Base-by-base conservation (phyloP, 2,113 vertebrate genomes). In the Megaleporinus macrocephalus region DNA sequence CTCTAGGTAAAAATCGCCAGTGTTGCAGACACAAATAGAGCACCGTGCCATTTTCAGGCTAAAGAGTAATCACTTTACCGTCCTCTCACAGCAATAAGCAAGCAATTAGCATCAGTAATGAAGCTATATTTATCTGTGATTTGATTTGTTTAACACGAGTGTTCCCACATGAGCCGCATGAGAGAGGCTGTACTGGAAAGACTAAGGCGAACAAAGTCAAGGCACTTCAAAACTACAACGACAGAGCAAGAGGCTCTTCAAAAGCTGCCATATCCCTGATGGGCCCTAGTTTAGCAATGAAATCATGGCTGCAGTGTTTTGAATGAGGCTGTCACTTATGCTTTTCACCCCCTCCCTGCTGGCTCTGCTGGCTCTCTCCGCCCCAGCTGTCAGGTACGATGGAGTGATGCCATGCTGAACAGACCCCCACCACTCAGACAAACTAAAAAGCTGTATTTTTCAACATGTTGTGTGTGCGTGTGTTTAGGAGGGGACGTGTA, bases 11-110 rank as follows among this genome's bases (percentile, higher is more conserved):
- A 74, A 47, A 73, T 80, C 14, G 76, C 87, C 80, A 79, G 82
- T 53, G 83, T 82, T 57, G 26, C 30, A 80, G 85, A 82, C 79
- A n/a, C n/a, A n/a, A n/a, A n/a, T n/a, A 88, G 80, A 81, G 80
- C 84, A 88, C 78, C 75, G 82, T 79, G 85, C 87, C 86, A 80
- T 86, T 85, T 82, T 84, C 71, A 80, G 84, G 81, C 87, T 73
- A 74, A 76, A 86, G 78, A 82, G 85, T 81, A 76, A 88, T 90
- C 89, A 88, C 90, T 92, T 91, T 93, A 90, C 88, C 89, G 76
- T 79, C 70, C 16, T 78, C 80, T 72, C 72, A 61, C 30, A 57
- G 76, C 78, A 51, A 18, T 4, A 73, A 80, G 71, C 47, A 22
- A 71, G 65, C 68, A 76, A 81, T 80, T 79, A 81, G 30, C 22